Evolutionary conservation across 2,797 vertebrate genomes (phyloP).

Genomic region (Ceryle rudis): DNA sequence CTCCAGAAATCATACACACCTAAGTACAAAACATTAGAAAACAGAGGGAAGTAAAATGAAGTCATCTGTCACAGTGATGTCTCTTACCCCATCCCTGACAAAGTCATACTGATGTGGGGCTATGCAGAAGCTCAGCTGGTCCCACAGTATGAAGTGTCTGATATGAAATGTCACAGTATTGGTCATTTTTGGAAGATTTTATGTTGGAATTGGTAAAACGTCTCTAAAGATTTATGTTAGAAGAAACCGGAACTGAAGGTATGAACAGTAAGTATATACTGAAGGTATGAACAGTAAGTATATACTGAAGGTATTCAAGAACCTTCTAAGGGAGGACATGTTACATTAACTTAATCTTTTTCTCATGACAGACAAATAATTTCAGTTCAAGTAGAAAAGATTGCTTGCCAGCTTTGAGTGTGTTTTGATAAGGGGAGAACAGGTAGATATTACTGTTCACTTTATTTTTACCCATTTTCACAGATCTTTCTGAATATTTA

Average conservation of each 20-base stretch:
- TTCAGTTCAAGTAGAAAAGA: neutral
- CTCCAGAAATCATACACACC: neutral
- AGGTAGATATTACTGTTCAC: neutral
- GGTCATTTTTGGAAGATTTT: neutral
- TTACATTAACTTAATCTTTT: neutral
- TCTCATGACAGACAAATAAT: neutral
- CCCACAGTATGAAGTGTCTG: neutral
- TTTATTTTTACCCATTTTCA: neutral
- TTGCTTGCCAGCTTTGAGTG: neutral
- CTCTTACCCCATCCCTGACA: neutral
- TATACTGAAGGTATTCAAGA: neutral
- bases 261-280: neutral
- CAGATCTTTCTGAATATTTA: neutral
- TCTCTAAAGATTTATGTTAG: neutral
- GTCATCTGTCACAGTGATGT: neutral
- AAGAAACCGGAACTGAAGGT: fast-evolving
- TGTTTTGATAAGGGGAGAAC: neutral
- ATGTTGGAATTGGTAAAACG: neutral
- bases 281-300: neutral
- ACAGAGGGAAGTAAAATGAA: neutral
- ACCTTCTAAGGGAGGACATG: neutral
- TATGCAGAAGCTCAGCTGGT: neutral
- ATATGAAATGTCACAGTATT: neutral
- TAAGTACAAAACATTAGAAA: neutral
- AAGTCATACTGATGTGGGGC: neutral